Base-by-base conservation (phyloP, 2,888 invertebrate genomes). In the Mythimna loreyi region DNA sequence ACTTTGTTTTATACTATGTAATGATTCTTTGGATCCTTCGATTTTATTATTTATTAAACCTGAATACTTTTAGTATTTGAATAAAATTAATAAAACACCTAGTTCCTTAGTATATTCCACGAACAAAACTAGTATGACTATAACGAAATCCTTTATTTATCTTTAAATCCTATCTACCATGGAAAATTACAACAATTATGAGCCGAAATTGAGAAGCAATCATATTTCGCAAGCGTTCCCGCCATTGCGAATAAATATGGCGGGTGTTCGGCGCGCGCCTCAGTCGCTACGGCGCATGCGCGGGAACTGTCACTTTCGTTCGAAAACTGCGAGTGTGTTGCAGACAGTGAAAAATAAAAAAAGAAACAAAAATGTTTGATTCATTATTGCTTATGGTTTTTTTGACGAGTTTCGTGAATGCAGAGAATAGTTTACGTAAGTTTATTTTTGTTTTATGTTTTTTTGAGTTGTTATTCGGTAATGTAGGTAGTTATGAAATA, bases 341-440 rank as follows among this genome's bases (percentile, higher is more conserved):
- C 60, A 57, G 67, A 68, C 72, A 77, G 85, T 85, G 82, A 75
- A 67, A 67, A 59, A 72, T 57, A 79, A 49, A 69, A n/a, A 66
- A 33, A 68, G 5, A 45, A 56, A 28, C 56, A 57, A 82, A 78
- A 69, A 89, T 87, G 87, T 81, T 82, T 58, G 61, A 75, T 60
- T 81, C 81, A 61, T 73, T 82, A 71, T 70, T 86, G n/a, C 43
- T 87, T 78, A 80, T 87, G 59, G 81, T 85, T 75, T 75, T 81
- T 79, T 66, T 86, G 59, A 76, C 67, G 53, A 81, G 85, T 78
- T 82, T 82, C 47, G 87, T 81, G 57, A 79, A 69, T 23, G 86
- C 85, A 5, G 82, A 89, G n/a, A 79, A 61, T 45, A 82, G 69
- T 66, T 86, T 89, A 73, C 89, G 89, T 89, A 89, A 89, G 89